phyloP scores from a whole-genome alignment of 2,888 invertebrate species.

The Dexiosoma caninum region DNA sequence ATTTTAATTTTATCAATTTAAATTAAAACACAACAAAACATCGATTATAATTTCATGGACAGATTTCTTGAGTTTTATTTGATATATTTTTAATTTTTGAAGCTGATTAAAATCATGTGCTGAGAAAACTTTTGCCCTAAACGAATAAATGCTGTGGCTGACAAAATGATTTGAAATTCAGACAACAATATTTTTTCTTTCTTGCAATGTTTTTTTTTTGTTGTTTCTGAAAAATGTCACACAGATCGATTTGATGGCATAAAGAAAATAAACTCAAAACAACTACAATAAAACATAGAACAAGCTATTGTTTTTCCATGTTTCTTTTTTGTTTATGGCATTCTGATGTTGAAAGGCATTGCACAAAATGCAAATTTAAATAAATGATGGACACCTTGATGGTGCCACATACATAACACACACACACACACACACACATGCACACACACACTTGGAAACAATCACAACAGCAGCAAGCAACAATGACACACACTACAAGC shows the following conservation, averaged over 20 bases:
- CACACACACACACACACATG: not conserved
- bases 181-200: conserved; percentile 7
- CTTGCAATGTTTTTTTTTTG: conserved; percentile 12
- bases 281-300: conserved; percentile 35
- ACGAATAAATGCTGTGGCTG: conserved; percentile 22
- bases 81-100: no score
- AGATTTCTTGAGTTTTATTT: no score
- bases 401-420: conserved; percentile 62
- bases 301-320: conserved; percentile 54
- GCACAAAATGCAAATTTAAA: conserved; percentile 60
- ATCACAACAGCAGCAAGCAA: conserved; percentile 6
- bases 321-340: not conserved
- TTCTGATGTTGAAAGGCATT: conserved; percentile 45
- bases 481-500: conserved; percentile 26
- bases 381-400: conserved; percentile 64
- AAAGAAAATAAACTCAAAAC: conserved; percentile 30
- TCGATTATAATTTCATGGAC: no score
- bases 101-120: not conserved
- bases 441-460: not conserved
- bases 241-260: conserved; percentile 55
- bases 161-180: conserved; percentile 59
- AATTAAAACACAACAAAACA: no score
- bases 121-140: not conserved
- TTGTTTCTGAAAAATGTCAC: conserved; percentile 52
- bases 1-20: no score